Evolutionary conservation across 2,888 invertebrate genomes (phyloP).

Genomic region (Caenorhabditis sp.): DNA sequence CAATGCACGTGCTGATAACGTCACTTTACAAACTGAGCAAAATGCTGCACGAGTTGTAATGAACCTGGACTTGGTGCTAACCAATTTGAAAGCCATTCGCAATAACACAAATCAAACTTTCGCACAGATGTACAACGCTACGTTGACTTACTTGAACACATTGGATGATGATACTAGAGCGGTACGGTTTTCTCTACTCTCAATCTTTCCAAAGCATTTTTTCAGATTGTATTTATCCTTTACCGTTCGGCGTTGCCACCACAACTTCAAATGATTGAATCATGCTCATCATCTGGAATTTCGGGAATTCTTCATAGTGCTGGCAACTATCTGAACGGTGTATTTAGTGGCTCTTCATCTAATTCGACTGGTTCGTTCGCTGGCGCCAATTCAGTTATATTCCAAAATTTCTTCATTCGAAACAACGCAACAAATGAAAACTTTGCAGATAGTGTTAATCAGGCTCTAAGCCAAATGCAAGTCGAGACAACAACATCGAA

Average conservation of each 20-base stretch:
- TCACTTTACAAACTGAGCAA: conserved; percentile 11
- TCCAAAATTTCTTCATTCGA: neutral
- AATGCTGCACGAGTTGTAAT: conserved; percentile 20
- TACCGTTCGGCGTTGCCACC: conserved; percentile 22
- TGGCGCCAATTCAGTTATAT: neutral
- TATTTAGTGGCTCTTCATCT: neutral
- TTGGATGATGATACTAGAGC: conserved; percentile 26
- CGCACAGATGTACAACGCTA: conserved; percentile 16
- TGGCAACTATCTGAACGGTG: neutral
- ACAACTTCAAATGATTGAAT: neutral
- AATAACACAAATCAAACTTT: conserved; percentile 29
- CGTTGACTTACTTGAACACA: conserved; percentile 17
- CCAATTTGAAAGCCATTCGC: conserved; percentile 25
- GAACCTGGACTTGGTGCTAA: conserved; percentile 28
- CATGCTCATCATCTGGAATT: neutral
- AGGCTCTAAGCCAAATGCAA: neutral
- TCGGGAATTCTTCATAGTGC: neutral
- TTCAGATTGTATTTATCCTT: conserved; percentile 27
- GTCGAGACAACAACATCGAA: neutral
- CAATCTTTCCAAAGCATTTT: too few species aligned
- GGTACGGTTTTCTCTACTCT: too few species aligned
- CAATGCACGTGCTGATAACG: conserved; percentile 17
- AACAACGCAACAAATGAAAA: neutral
- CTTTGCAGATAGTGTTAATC: neutral
- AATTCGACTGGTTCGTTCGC: neutral